Evolutionary conservation across 92 coral and sea anemone genomes (phyloP).

Genomic region (Parazoanthus swiftii): DNA sequence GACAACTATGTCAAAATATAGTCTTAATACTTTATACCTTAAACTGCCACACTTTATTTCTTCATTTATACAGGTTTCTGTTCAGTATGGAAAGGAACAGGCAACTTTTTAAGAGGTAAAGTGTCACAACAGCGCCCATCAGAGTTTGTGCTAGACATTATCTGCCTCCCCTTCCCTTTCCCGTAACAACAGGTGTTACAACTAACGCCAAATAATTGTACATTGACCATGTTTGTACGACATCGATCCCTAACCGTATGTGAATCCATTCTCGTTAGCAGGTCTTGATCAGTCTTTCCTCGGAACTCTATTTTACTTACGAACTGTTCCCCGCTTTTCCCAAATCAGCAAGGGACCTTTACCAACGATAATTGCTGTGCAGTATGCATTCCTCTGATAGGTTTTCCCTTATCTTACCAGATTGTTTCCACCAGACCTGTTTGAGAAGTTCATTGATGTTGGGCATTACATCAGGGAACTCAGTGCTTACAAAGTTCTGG

Average conservation of each 20-base stretch:
- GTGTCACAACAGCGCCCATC: background rate
- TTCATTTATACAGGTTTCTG: conserved; percentile 64
- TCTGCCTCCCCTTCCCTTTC: background rate
- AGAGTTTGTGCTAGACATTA: background rate
- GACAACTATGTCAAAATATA: no score
- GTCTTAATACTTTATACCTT: background rate
- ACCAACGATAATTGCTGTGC: background rate
- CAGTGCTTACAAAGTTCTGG: conserved; percentile 80
- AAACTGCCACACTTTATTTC: background rate
- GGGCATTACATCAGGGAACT: conserved; percentile 95
- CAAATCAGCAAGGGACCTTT: background rate
- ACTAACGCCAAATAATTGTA: no score
- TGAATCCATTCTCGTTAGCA: background rate
- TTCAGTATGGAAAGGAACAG: conserved; percentile 99
- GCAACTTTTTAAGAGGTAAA: conserved; percentile 91
- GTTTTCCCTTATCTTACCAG: conserved; percentile 49
- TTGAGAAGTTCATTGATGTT: conserved; percentile 94
- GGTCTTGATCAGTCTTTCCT: background rate
- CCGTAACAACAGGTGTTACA: background rate
- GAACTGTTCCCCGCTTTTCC: background rate
- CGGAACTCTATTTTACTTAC: background rate
- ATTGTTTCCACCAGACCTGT: conserved; percentile 87
- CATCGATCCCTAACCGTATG: background rate
- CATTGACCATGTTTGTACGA: background rate
- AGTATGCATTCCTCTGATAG: background rate